Evolutionary conservation across 2,888 invertebrate genomes (phyloP).

Genomic region (Dermolepida albohirtum): DNA sequence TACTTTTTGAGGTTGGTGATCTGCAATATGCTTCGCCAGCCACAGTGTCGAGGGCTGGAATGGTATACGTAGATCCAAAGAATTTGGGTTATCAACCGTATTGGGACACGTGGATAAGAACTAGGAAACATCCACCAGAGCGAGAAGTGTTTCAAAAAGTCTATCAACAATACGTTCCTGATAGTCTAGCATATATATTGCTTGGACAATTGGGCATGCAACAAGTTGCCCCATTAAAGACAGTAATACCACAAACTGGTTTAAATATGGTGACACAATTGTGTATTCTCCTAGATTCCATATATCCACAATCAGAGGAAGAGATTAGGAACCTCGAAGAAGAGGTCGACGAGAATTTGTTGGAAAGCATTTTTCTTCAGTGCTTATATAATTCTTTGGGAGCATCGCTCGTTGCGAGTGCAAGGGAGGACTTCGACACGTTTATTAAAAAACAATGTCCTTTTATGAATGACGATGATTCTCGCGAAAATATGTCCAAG

Average conservation of each 20-base stretch:
- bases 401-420: constrained; percentile 78
- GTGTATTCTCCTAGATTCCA: constrained; percentile 82
- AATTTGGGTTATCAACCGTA: constrained; percentile 88
- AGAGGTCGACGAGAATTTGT: constrained; percentile 69
- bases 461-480: constrained; percentile 78
- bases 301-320: constrained; percentile 67
- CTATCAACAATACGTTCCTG: constrained; percentile 82
- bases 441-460: constrained; percentile 82
- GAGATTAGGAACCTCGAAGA: constrained; percentile 66
- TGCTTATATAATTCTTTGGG: constrained; percentile 89
- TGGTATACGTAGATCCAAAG: constrained; percentile 95
- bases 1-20: constrained; percentile 92
- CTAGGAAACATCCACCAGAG: constrained; percentile 68
- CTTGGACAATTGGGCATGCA: constrained; percentile 81
- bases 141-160: constrained; percentile 67
- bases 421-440: constrained; percentile 79
- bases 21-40: constrained; percentile 92
- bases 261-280: constrained; percentile 90
- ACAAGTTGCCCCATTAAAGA: constrained; percentile 79
- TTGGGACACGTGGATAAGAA: constrained; percentile 85
- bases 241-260: constrained; percentile 86
- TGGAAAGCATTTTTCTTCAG: constrained; percentile 80
- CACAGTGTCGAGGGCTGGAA: constrained; percentile 91
- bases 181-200: constrained; percentile 76
- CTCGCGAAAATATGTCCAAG: constrained; percentile 72